Conservation (phyloP, 2,113 vertebrate species). For the Cranoglanis bouderius region DNA sequence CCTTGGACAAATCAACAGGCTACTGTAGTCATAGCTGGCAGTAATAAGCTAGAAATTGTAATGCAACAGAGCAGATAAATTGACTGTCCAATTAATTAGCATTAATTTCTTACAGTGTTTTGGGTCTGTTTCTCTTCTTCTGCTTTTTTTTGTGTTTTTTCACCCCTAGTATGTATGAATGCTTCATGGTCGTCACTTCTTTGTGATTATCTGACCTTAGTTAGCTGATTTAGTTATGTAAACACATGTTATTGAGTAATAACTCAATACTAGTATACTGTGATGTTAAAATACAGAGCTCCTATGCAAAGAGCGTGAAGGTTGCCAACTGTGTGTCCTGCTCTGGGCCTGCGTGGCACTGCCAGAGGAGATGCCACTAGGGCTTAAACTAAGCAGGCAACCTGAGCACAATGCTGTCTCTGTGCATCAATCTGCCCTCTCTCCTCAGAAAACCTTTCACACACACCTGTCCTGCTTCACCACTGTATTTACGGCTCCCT, state of each 20-base stretch:
- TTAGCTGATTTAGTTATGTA: not conserved
- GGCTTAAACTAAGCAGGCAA: slow-evolving; percentile 1
- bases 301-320: not conserved
- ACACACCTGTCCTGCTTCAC: slow-evolving; percentile 5
- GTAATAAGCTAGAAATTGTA: not conserved
- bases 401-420: slow-evolving; percentile 19
- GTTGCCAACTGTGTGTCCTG: not conserved
- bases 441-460: slow-evolving; percentile 5
- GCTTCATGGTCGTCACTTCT: too few relatives aligned
- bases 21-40: not conserved
- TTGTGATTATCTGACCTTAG: not conserved
- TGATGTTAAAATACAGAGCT: not conserved
- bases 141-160: too few relatives aligned
- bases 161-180: too few relatives aligned
- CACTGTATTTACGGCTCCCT: not conserved
- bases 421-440: slow-evolving; percentile 3
- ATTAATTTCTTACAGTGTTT: not conserved
- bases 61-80: not conserved
- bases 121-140: not conserved
- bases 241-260: not conserved
- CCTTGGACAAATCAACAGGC: not conserved
- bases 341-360: not conserved
- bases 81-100: not conserved
- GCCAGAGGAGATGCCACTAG: not conserved
- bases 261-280: not conserved